Conservation (phyloP, 2,797 vertebrate species). For the Falco rusticolus region DNA sequence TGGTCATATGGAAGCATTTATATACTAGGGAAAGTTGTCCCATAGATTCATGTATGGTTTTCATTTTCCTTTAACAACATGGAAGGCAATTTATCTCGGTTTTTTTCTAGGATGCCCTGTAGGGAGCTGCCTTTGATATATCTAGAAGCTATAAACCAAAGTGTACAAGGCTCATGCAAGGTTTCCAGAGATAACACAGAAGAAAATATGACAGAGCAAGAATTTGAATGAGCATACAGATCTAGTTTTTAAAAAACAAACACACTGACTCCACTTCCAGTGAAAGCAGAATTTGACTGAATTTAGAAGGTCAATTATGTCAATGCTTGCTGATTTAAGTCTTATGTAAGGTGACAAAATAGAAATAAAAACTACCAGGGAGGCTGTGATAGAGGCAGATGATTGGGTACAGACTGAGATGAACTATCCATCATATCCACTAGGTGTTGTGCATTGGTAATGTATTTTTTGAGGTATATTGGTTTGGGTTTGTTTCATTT, state of each 20-base stretch:
- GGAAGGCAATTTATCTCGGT: not conserved
- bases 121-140: conserved; percentile 13
- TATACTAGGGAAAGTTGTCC: not conserved
- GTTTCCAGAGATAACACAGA: conserved; percentile 14
- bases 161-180: not conserved
- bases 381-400: not conserved
- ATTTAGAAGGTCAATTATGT: not conserved
- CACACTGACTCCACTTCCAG: not conserved
- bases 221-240: not conserved
- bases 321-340: not conserved
- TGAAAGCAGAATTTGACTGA: not conserved
- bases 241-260: not conserved
- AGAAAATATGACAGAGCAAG: not conserved
- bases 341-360: not conserved
- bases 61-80: not conserved
- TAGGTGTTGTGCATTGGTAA: not conserved
- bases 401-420: not conserved
- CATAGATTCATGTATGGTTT: not conserved
- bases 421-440: not conserved
- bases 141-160: conserved; percentile 15
- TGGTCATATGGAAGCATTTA: not conserved
- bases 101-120: not conserved
- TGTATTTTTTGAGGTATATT: not conserved
- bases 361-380: not conserved
- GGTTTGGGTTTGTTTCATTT: not conserved